Base-by-base conservation (phyloP, 2,888 invertebrate species). In the Napeogenes sylphis region DNA sequence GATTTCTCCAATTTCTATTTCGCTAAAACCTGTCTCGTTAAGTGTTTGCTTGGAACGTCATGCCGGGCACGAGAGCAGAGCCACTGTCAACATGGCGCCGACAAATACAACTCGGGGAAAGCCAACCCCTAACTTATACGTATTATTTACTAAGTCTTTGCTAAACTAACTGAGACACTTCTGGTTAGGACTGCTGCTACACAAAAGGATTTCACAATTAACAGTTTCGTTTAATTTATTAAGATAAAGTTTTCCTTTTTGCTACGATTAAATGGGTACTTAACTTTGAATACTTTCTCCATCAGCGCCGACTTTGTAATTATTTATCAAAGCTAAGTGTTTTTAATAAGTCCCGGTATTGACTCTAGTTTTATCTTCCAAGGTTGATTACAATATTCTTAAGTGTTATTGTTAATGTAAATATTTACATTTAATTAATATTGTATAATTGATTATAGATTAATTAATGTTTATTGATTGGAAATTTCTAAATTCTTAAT, bases 1-100 rank as follows among this genome's bases (percentile, higher is more conserved):
- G 74, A 70, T 78, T 77, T 81, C 77, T 77, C 75, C 76, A 78
- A 80, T 80, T 84, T 79, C 78, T 77, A 82, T 84, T 84, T 78
- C 72, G 75, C 77, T 80, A 76, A 81, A 82, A 81, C 76, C 74
- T 75, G 74, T 75, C 72, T 74, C 77, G 58, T 54, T 55, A 60
- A 68, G 75, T 80, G 76, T 82, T 76, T 76, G 70, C 63, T 64
- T 57, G 59, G 69, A 61, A 63, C 67, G 62, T 59, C 42, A 58
- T 55, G 58, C 59, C 56, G 56, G 66, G 63, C 64, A 62, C 58
- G 35, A 45, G 57, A 66, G 62, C 61, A 67, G 55, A 59, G 53
- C 55, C 62, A 66, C 46, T 60, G 69, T 69, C 68, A 66, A 81
- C 80, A 77, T 65, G 70, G 71, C 72, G 74, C 70, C 74, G 73